Base-by-base conservation (phyloP, 2,797 vertebrate species). In the Gymnoscopelus microlampas region DNA sequence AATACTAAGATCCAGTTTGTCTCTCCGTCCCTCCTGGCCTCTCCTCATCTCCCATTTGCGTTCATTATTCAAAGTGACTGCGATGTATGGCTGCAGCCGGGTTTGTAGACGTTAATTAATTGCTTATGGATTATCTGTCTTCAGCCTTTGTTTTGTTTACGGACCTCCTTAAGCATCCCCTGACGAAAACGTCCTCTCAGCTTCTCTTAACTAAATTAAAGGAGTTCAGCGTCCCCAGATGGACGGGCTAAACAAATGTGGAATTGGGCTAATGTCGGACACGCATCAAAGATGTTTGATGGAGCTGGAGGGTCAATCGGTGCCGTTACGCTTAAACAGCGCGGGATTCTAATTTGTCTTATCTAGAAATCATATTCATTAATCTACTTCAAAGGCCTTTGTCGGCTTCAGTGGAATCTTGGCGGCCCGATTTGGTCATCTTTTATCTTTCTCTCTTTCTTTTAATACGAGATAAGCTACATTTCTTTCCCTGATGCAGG, bases 81-180 rank as follows among this genome's bases (percentile, higher is more conserved):
- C 76, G 63, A 77, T 71, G 77, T 86, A 76, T 29, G 62, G 79
- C 88, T 80, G 84, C 77, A 71, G 60, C 74, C 47, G 68, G 70
- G 66, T 85, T 47, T 71, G 77, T 23, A 14, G 73, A 26, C 50
- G 53, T 76, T 91, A 90, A 93, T 93, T 88, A 91, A 93, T 91
- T 91, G 81, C 86, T 80, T 91, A 94, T 93, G 80, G 92, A 93
- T 93, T 93, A 92, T 90, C 87, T 91, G 90, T 91, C 90, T 65
- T 55, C 78, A 72, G 54, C 80, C 85, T 89, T 85, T 87, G 87
- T 93, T 92, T 44, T 93, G 90, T 91, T 91, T 92, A 90, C 67
- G 48, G 83, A 70, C 68, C 80, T 86, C 85, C 88, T 88, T 89
- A 89, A 87, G 86, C 77, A 73, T 65, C 65, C 57, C 72, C 70